phyloP scores from a whole-genome alignment of 2,888 invertebrate species.

The Nomada ruficornis region DNA sequence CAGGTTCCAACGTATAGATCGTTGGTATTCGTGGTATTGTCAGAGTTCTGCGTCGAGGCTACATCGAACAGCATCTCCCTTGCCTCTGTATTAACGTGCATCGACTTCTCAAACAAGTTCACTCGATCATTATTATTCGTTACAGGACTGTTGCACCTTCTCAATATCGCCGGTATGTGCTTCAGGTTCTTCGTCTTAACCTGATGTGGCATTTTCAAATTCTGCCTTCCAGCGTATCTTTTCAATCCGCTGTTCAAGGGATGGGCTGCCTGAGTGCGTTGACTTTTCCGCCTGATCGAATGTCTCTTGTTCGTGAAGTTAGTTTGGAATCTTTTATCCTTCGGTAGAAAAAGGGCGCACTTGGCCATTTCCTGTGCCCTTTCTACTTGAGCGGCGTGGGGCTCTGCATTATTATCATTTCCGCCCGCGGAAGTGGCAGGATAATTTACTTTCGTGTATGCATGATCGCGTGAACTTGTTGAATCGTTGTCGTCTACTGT shows the following conservation, averaged over 20 bases:
- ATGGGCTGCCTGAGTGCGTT: background rate
- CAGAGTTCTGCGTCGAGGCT: background rate
- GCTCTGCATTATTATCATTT: background rate
- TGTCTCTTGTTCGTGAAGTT: background rate
- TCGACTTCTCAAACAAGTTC: slow-evolving; percentile 16
- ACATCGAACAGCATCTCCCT: background rate
- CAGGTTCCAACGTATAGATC: background rate
- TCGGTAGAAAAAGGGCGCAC: background rate
- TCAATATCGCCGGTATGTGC: slow-evolving; percentile 41
- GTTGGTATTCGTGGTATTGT: no score
- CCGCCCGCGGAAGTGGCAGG: background rate
- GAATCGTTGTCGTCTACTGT: background rate
- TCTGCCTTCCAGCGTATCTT: background rate
- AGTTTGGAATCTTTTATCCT: background rate
- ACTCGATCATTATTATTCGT: background rate
- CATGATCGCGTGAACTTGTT: background rate
- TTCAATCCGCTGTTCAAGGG: background rate
- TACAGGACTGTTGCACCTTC: background rate
- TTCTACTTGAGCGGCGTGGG: background rate
- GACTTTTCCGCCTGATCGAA: slow-evolving; percentile 7
- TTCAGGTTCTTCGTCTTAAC: slow-evolving; percentile 31
- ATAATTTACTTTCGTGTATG: background rate
- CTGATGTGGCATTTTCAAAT: slow-evolving; percentile 6
- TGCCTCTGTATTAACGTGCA: background rate
- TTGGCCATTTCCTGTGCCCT: background rate